Conservation (phyloP, 2,113 vertebrate species). For the Sarotherodon lohbergeri region DNA sequence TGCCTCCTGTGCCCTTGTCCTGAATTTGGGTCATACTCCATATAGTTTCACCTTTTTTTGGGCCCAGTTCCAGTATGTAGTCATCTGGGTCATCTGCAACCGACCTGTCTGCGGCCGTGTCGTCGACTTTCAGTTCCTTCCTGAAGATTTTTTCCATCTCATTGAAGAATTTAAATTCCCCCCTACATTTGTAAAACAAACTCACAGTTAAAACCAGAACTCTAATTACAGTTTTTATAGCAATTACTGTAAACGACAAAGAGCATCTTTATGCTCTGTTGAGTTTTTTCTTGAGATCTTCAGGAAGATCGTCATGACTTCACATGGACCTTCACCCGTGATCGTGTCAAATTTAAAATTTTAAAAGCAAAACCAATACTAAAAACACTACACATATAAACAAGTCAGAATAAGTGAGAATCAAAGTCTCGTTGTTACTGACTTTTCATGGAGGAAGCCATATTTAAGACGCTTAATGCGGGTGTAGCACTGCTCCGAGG, state of each 20-base stretch:
- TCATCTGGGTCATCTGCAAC: constrained; percentile 36
- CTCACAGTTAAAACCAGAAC: not conserved
- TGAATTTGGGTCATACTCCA: not conserved
- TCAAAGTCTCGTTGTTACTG: not conserved
- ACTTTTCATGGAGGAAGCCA: constrained; percentile 69
- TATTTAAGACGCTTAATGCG: constrained; percentile 71
- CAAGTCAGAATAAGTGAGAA: not conserved
- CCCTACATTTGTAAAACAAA: constrained; percentile 15
- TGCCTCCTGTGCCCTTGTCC: not conserved
- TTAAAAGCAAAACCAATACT: not conserved
- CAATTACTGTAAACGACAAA: not conserved
- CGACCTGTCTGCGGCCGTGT: not conserved
- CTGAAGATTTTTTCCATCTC: constrained; percentile 64
- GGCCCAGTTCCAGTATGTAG: not conserved
- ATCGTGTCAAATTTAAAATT: rapidly evolving
- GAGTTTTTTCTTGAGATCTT: not conserved
- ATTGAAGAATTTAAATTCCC: constrained; percentile 65
- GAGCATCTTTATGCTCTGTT: not conserved
- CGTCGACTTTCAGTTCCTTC: constrained; percentile 33
- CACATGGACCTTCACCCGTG: not conserved
- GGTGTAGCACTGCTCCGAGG: constrained; percentile 70
- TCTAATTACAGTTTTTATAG: not conserved
- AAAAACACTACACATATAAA: not conserved
- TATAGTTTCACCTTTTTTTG: constrained; percentile 35
- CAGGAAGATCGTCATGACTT: not conserved